Percentiles rank a stretch among this genome's conserved stretches.
phyloP scores from a whole-genome alignment of 2,888 invertebrate genomes.

The Smittia sp. region DNA sequence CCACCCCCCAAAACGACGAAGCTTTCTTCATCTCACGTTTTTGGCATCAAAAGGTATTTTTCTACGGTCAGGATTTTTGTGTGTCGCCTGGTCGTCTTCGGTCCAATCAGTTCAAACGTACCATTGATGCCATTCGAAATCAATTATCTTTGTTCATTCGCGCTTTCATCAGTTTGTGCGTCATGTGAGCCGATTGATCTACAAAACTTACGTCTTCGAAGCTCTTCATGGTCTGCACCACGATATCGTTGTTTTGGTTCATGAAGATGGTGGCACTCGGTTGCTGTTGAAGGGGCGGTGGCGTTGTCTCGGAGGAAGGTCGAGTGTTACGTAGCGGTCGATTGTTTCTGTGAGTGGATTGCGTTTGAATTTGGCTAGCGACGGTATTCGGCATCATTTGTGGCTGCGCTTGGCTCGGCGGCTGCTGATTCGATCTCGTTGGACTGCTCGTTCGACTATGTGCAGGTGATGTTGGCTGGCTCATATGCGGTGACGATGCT shows the following conservation, averaged over 20 bases:
- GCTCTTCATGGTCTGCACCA: constrained; percentile 37
- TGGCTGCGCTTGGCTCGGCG: constrained; percentile 54
- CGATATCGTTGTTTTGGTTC: constrained; percentile 44
- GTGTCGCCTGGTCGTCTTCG: neutral
- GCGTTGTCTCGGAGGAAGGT: constrained; percentile 45
- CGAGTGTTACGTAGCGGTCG: constrained; percentile 46
- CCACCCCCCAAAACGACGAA: neutral
- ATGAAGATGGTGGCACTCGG: constrained; percentile 45
- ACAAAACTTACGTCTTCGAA: constrained; percentile 41
- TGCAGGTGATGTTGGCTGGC: constrained; percentile 71
- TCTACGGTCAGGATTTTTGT: neutral
- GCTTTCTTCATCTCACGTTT: too few relatives aligned
- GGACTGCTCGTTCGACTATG: constrained; percentile 73
- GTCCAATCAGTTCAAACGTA: neutral
- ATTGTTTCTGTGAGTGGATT: constrained; percentile 45
- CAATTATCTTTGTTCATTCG: constrained; percentile 39
- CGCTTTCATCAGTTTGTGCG: constrained; percentile 36
- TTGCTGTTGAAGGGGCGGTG: constrained; percentile 47
- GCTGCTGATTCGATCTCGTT: constrained; percentile 51
- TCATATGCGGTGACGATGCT: constrained; percentile 51
- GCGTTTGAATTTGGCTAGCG: constrained; percentile 41
- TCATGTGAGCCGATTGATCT: constrained; percentile 24
- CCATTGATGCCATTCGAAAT: constrained; percentile 20
- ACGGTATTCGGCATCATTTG: constrained; percentile 33
- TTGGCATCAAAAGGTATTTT: neutral